These are phyloP conservation scores for Heteropelma amictum DNA, from an alignment of 2,888 invertebrate genomes.

Conservation along the genomic window DNA sequence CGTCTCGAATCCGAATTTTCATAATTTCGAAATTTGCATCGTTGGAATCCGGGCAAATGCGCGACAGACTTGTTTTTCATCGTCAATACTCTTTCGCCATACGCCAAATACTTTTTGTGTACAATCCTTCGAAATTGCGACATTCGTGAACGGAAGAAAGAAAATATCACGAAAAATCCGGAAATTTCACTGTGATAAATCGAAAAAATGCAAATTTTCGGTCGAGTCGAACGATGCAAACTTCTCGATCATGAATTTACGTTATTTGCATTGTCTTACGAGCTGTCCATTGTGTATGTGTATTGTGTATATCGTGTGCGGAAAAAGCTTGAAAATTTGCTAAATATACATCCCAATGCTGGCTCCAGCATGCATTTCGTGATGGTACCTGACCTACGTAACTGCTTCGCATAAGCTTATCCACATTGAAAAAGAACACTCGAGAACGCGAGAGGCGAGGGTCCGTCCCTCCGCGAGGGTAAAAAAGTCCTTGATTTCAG, in stretches of 20 bases:
- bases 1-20: no score
- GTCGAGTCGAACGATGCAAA: not conserved
- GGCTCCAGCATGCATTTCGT: slow-evolving; percentile 41
- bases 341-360: no score
- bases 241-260: no score
- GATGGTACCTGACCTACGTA: slow-evolving; percentile 60
- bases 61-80: no score
- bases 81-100: no score
- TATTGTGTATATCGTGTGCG: no score
- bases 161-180: not conserved
- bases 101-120: not conserved
- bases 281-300: not conserved
- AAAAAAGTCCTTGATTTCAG: not conserved
- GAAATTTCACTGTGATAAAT: no score
- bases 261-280: no score
- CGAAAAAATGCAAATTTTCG: not conserved
- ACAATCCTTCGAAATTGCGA: not conserved
- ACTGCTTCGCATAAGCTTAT: slow-evolving; percentile 48
- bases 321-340: slow-evolving; percentile 7
- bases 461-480: not conserved
- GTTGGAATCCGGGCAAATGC: no score
- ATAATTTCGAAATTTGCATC: no score
- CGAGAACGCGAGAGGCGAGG: slow-evolving; percentile 34
- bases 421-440: slow-evolving; percentile 44
- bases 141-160: not conserved